Evolutionary conservation across 2,888 invertebrate genomes (phyloP), one percentile per base, ranked within the genome.

Genomic region (Listrodromus nycthemerus): DNA sequence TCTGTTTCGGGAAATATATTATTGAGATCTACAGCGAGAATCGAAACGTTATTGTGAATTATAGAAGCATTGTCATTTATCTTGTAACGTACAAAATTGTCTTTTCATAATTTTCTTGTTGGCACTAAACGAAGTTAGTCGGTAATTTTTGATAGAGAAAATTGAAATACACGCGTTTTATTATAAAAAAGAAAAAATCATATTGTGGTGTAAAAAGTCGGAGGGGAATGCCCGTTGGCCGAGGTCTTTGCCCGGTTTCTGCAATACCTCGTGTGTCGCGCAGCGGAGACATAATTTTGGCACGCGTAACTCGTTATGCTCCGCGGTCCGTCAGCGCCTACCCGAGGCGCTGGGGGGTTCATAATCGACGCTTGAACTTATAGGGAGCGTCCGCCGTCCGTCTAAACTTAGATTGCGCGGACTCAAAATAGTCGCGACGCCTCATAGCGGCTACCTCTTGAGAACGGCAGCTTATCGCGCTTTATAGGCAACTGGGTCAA

Each of bases 401-500:
- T 87, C 92, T 93, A 93, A 92, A 92, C 90, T 92, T 93, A 93
- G 92, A 90, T 84, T 82, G 84, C 89, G 90, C 85, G 82, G 85
- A 84, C 89, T 87, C 82, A 85, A 92, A 92, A 92, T 92, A 92
- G 91, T 89, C 88, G 86, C 89, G 90, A 88, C 89, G 89, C 90
- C 86, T 87, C 89, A 80, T 55, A 61, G 88, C 87, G 48, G 83
- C 86, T 84, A 87, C 89, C 87, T 88, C 86, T 87, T 85, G 81
- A 81, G 81, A 61, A 37, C 74, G 50, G 58, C 24, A 21, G 82
- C 86, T 82, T 85, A 89, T 88, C 89, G 90, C 86, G 90, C 86
- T 91, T 92, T 91, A 91, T 92, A 91, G 92, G 91, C 92, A 92
- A 92, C 90, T 92, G 87, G 92, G 92, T 92, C 92, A 92, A 90